Percentiles rank a stretch among this genome's conserved stretches.
Evolutionary conservation across 2,113 vertebrate genomes (phyloP).

Genomic region (Nerophis ophidion): DNA sequence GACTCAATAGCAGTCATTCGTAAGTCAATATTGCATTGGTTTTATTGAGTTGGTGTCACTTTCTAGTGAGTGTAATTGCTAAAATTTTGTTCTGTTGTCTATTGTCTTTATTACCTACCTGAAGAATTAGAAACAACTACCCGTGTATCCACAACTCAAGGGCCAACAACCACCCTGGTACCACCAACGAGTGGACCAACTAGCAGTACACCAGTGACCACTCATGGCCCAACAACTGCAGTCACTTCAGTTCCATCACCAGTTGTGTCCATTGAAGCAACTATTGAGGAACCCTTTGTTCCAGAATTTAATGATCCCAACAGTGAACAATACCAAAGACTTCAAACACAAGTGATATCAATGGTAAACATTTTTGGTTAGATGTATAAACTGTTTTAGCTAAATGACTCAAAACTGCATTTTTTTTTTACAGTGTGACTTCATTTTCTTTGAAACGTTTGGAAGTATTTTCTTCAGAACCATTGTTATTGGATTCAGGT

Average conservation of each 20-base stretch:
- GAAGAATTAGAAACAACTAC: background rate
- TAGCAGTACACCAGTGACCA: background rate
- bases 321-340: background rate
- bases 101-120: background rate
- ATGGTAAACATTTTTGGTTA: background rate
- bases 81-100: too few relatives aligned
- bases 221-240: background rate
- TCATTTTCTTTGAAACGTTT: slow-evolving; percentile 1
- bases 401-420: too few relatives aligned
- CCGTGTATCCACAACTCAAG: background rate
- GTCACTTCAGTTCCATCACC: background rate
- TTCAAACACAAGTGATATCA: background rate
- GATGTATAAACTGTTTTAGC: background rate
- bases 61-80: too few relatives aligned
- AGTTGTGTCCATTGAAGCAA: background rate
- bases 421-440: background rate
- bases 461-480: background rate
- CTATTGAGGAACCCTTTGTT: background rate
- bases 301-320: slow-evolving; percentile 1
- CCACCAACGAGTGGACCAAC: background rate
- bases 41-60: too few relatives aligned
- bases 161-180: background rate
- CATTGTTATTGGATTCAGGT: background rate
- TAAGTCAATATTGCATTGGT: background rate
- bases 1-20: background rate